A percentile compares a stretch with the other conserved stretches of the same genome.
phyloP scores from a whole-genome alignment of 2,888 invertebrate species.

The Lepidochrysops patricia region DNA sequence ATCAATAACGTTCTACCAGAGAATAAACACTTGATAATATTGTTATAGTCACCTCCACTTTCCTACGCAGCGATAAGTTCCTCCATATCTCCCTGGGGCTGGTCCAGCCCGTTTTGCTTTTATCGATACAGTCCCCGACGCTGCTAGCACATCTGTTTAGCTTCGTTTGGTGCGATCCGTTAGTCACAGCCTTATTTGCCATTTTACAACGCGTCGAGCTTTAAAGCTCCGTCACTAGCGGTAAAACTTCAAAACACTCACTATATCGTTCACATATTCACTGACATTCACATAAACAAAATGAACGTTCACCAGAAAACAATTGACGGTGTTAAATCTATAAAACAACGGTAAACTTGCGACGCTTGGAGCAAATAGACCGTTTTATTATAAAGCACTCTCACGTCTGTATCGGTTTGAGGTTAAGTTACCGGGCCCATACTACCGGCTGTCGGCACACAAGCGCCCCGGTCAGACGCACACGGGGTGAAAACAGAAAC shows the following conservation, averaged over 20 bases:
- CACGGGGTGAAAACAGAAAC: conserved; percentile 44
- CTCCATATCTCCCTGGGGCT: conserved; percentile 69
- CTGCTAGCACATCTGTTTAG: conserved; percentile 59
- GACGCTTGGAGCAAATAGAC: conserved; percentile 38
- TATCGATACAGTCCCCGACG: conserved; percentile 59
- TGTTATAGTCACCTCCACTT: conserved; percentile 52
- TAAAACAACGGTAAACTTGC: conserved; percentile 13
- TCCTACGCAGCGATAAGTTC: conserved; percentile 62
- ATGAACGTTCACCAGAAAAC: neutral
- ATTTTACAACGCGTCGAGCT: conserved; percentile 34
- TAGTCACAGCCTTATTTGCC: conserved; percentile 51
- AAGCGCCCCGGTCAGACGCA: conserved; percentile 43
- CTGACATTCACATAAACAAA: neutral
- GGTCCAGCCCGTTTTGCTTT: conserved; percentile 63
- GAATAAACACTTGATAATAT: conserved; percentile 9
- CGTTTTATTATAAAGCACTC: conserved; percentile 61
- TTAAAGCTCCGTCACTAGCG: conserved; percentile 18
- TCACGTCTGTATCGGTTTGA: conserved; percentile 71
- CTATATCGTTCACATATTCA: conserved; percentile 14
- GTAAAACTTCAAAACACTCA: conserved; percentile 20
- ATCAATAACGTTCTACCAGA: conserved; percentile 29
- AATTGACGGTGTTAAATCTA: neutral
- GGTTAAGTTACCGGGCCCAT: conserved; percentile 66
- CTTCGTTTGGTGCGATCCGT: conserved; percentile 48
- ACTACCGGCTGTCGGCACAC: conserved; percentile 59